Evolutionary conservation across 2,113 vertebrate species (phyloP).

Genomic region (Pleuronectes platessa): DNA sequence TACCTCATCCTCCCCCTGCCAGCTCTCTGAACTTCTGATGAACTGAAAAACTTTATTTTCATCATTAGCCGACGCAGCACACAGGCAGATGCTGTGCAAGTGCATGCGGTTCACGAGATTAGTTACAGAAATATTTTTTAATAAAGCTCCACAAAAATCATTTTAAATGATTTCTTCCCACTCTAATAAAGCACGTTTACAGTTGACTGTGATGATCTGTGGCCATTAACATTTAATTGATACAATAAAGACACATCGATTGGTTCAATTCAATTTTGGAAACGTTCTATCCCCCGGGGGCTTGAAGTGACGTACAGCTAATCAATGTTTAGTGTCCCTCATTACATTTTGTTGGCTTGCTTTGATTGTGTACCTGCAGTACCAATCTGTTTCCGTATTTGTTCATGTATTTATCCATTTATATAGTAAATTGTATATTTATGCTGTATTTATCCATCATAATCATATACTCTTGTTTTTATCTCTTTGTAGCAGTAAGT

Average conservation of each 20-base stretch:
- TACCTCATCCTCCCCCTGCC: conserved; percentile 20
- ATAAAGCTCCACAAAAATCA: not conserved
- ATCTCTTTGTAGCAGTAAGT: too few species aligned
- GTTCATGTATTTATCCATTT: not conserved
- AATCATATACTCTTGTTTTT: not conserved
- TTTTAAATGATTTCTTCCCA: not conserved
- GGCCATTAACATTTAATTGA: conserved; percentile 2
- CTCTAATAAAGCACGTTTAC: conserved; percentile 2
- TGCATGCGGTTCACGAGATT: conserved; percentile 14
- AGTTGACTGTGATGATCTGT: not conserved
- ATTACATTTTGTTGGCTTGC: not conserved
- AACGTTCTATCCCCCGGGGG: not conserved
- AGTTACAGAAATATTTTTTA: conserved; percentile 4
- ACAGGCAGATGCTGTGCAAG: conserved; percentile 18
- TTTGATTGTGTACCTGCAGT: not conserved
- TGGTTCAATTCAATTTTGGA: not conserved
- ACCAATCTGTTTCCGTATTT: not conserved
- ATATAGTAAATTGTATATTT: not conserved
- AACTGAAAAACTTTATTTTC: conserved; percentile 44
- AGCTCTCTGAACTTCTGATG: conserved; percentile 32
- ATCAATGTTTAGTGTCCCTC: not conserved
- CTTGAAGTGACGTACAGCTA: not conserved
- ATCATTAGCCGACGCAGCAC: conserved; percentile 41
- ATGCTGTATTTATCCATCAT: not conserved
- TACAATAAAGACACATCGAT: not conserved